phyloP scores from a whole-genome alignment of 35 echinoderm and acorn worm species.

The Stichopus chloronotus region DNA sequence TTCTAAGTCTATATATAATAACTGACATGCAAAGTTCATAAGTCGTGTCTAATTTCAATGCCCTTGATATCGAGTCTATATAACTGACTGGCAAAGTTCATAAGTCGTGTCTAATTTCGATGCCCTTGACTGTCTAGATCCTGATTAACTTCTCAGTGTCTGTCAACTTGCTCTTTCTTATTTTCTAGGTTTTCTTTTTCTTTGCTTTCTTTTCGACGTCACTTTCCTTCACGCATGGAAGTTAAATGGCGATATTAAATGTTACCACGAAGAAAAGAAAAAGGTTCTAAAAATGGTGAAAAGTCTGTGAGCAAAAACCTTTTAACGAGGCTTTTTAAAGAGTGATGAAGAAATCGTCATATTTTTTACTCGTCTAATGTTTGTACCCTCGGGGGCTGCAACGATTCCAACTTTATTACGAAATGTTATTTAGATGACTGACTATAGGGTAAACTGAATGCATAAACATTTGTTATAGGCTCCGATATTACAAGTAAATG shows the following conservation, averaged over 20 bases:
- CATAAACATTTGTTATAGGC: not conserved
- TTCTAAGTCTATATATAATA: too few species aligned
- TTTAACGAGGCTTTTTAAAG: not conserved
- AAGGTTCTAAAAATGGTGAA: not conserved
- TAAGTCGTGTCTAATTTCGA: not conserved
- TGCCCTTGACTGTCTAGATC: not conserved
- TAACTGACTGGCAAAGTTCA: too few species aligned
- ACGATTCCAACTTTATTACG: not conserved
- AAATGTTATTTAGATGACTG: not conserved
- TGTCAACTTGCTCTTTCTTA: not conserved
- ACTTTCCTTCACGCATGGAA: not conserved
- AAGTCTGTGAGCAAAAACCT: not conserved
- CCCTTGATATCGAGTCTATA: too few species aligned
- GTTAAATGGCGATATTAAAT: not conserved
- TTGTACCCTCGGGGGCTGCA: not conserved
- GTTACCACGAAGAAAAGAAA: too few species aligned
- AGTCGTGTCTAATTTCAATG: too few species aligned
- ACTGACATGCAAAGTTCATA: too few species aligned
- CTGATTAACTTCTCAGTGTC: not conserved
- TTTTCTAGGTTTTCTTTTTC: not conserved
- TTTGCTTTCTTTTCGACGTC: not conserved
- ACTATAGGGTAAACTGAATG: not conserved
- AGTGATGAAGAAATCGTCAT: not conserved
- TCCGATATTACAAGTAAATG: too few species aligned
- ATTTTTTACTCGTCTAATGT: not conserved